These are phyloP conservation scores for Chloropsis cyanopogon DNA, from an alignment of 2,113 vertebrate genomes.

Conservation along the genomic window DNA sequence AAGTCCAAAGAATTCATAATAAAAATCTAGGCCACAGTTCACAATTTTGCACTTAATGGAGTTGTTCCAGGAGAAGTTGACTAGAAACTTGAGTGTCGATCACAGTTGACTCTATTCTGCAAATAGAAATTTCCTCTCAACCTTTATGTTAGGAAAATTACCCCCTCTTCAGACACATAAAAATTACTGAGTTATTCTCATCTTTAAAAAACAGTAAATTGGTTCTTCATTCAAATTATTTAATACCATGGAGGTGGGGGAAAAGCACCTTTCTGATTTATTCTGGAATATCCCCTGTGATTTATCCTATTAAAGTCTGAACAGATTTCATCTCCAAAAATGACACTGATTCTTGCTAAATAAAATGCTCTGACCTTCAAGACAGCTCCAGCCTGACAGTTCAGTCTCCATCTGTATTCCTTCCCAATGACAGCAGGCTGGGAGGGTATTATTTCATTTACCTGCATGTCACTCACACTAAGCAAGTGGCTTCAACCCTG, in stretches of 20 bases:
- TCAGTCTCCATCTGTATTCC: constrained; percentile 55
- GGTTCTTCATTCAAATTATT: constrained; percentile 30
- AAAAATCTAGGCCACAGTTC: neutral
- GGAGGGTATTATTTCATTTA: constrained; percentile 62
- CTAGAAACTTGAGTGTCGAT: neutral
- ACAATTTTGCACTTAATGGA: neutral
- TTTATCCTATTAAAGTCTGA: constrained; percentile 53
- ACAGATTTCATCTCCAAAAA: constrained; percentile 62
- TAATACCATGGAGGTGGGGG: neutral
- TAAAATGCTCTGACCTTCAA: constrained; percentile 63
- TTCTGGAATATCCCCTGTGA: constrained; percentile 54
- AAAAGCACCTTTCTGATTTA: constrained; percentile 38
- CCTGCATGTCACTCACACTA: constrained; percentile 60
- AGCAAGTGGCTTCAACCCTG: constrained; percentile 37
- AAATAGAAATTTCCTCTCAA: neutral
- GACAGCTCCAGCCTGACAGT: constrained; percentile 47
- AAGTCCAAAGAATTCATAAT: neutral
- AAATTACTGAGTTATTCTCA: neutral
- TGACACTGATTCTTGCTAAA: constrained; percentile 65
- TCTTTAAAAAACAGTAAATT: neutral
- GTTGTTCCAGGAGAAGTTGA: neutral
- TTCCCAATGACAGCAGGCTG: constrained; percentile 41
- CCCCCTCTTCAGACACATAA: neutral
- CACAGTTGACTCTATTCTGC: neutral
- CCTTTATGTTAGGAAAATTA: constrained; percentile 11